Evolutionary conservation across 2,797 vertebrate genomes (phyloP), one percentile per base, ranked within the genome.

Genomic region (Argya squamiceps): DNA sequence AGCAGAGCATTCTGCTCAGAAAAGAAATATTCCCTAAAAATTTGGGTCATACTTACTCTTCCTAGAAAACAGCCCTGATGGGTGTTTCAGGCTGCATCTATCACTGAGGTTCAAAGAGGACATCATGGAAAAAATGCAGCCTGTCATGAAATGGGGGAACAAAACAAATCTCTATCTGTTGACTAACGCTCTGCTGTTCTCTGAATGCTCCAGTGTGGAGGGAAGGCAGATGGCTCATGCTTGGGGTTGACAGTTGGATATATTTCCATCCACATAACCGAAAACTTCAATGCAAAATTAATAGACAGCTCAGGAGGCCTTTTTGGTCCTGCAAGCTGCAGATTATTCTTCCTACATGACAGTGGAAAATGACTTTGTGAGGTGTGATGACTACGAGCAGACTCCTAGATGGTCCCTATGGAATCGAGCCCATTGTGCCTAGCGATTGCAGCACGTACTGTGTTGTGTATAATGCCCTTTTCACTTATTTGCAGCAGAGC

Each of bases 401-500:
- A 53, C 49, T 86, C 77, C 67, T 86, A 64, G 60, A 8, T 71
- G 77, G 63, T 92, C 70, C 64, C 64, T 77, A 36, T 76, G 75
- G 79, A 87, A 84, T 82, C 14, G 81, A 86, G 89, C 27, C 88
- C 46, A 0, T 88, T 34, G 50, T 0, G 2, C 74, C 80, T 88
- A 75, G 62, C 0, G 43, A 39, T 47, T 92, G 52, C 59, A 91
- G 63, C 84, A 63, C 67, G 0, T 89, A 88, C 81, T 93, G 73
- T 93, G 92, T 95, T 93, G 90, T 97, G 94, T 46, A 36, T 96
- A 97, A 96, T 90, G 87, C 27, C 80, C 23, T 96, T 96, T 97
- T 97, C 95, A 87, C 78, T 97, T 97, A 77, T 97, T 97, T 98
- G 67, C 97, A 98, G 98, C 98, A 98, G 92, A 98, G 97, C 88